These are phyloP conservation scores for Halictus quadricinctus DNA, from an alignment of 2,888 invertebrate genomes.

Conservation along the genomic window DNA sequence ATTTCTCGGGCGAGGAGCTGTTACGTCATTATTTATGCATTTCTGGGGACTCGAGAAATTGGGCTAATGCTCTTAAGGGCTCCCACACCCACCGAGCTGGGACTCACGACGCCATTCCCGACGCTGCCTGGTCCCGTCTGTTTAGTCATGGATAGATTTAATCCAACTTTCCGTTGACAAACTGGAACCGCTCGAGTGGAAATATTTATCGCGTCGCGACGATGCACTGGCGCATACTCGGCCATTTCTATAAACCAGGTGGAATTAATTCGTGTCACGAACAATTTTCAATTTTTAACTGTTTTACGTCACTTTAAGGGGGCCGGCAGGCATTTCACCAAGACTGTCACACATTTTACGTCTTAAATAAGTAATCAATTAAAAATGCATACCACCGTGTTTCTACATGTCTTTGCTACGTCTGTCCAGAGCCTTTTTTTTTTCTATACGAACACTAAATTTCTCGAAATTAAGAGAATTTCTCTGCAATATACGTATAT, in stretches of 20 bases:
- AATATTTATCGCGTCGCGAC: background rate
- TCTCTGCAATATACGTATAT: too few species aligned
- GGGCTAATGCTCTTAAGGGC: constrained; percentile 7
- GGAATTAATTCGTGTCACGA: background rate
- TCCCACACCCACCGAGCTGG: background rate
- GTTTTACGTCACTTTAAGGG: too few species aligned
- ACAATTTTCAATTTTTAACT: background rate
- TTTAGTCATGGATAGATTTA: background rate
- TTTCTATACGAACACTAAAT: too few species aligned
- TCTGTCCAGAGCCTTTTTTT: too few species aligned
- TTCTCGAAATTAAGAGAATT: too few species aligned
- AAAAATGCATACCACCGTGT: too few species aligned
- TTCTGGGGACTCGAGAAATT: constrained; percentile 9
- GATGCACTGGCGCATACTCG: too few species aligned
- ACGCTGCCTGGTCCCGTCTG: background rate
- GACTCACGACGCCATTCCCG: background rate
- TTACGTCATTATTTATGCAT: background rate
- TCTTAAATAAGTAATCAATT: too few species aligned
- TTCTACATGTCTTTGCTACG: too few species aligned
- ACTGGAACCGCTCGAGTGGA: background rate
- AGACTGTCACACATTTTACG: too few species aligned
- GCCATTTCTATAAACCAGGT: background rate
- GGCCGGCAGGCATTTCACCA: too few species aligned
- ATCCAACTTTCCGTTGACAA: background rate
- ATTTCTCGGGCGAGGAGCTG: background rate